Evolutionary conservation across 2,797 vertebrate species (phyloP).

Genomic region (Ataeniobius toweri): DNA sequence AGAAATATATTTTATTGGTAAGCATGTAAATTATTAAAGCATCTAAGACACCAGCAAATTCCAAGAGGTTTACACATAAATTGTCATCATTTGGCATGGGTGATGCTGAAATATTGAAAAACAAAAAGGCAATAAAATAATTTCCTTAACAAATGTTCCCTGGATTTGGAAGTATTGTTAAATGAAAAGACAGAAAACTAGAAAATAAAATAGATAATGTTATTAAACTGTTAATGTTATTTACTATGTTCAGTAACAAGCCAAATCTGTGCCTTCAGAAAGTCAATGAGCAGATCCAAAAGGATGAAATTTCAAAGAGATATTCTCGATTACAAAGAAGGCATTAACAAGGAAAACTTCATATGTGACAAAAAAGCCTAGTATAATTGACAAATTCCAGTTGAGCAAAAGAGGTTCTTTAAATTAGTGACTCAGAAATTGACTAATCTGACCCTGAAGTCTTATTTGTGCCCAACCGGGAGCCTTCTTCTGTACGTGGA

Average conservation of each 20-base stretch:
- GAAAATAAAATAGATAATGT: not conserved
- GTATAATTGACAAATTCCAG: slow-evolving; percentile 13
- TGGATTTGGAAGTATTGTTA: not conserved
- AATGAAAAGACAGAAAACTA: not conserved
- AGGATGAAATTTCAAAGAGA: not conserved
- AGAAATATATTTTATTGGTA: too few species aligned
- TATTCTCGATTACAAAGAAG: not conserved
- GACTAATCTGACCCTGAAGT: not conserved
- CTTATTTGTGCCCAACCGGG: not conserved
- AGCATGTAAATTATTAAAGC: too few species aligned
- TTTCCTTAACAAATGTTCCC: not conserved
- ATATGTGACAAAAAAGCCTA: not conserved
- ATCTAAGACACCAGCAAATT: too few species aligned
- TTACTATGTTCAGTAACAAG: not conserved
- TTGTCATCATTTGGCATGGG: not conserved
- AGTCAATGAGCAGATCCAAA: not conserved
- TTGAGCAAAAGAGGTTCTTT: slow-evolving; percentile 27
- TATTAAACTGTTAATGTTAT: too few species aligned
- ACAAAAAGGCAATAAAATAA: not conserved
- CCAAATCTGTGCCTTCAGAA: not conserved
- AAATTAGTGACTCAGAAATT: not conserved
- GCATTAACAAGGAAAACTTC: not conserved
- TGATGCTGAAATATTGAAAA: not conserved
- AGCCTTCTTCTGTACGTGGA: not conserved
- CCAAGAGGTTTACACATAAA: not conserved